These are phyloP conservation scores for Diachasma alloeum DNA, from an alignment of 1,140 invertebrate species.

Conservation along the genomic window DNA sequence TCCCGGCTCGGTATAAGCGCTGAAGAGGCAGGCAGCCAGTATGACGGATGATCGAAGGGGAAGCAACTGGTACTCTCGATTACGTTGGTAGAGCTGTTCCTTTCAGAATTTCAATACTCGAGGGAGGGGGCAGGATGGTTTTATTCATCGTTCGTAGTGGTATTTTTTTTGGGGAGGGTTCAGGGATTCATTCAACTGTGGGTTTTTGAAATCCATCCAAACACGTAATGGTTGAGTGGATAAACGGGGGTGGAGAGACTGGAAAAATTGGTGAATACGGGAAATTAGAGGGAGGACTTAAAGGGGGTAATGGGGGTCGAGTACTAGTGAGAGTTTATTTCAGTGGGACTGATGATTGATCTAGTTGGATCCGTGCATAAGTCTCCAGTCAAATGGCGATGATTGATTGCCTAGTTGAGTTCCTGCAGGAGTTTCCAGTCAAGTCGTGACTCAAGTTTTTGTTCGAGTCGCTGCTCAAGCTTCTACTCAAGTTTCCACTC, in stretches of 20 bases:
- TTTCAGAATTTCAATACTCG: conserved; percentile 3
- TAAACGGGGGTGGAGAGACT: background rate
- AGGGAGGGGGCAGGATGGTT: background rate
- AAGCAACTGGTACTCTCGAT: conserved; percentile 23
- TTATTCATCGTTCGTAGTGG: background rate
- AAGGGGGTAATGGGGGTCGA: background rate
- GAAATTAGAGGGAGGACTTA: conserved; percentile 23
- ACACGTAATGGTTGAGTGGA: background rate
- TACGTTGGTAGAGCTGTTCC: background rate
- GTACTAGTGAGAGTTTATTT: background rate
- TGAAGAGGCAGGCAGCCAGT: background rate
- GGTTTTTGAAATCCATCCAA: background rate
- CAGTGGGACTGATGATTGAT: too few relatives aligned
- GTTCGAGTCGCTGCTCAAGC: too few relatives aligned
- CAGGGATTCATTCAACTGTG: background rate
- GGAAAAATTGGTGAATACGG: conserved; percentile 5
- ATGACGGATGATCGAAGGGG: conserved; percentile 27
- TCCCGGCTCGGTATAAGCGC: conserved; percentile 9
- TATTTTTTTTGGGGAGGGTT: background rate
- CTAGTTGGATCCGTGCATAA: too few relatives aligned
- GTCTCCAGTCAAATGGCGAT: too few relatives aligned
- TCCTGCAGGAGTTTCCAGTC: too few relatives aligned
- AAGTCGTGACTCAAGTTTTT: too few relatives aligned
- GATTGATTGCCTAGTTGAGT: too few relatives aligned
- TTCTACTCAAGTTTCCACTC: too few relatives aligned